These are phyloP conservation scores for Lemur catta DNA, from an alignment of 2,797 vertebrate species.

Conservation along the genomic window DNA sequence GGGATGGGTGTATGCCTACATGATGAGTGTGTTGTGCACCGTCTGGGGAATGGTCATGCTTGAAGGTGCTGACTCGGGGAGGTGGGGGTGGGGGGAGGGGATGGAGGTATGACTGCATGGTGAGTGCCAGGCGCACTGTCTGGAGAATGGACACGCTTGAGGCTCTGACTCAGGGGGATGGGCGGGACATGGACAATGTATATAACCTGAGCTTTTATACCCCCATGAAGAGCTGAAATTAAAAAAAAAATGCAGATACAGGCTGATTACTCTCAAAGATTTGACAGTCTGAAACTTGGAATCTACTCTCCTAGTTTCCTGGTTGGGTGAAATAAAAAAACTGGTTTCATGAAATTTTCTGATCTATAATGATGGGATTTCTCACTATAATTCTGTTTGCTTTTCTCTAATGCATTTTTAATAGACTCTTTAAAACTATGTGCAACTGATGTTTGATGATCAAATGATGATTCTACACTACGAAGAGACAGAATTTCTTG, in stretches of 20 bases:
- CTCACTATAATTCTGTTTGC: neutral
- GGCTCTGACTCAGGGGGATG: no score
- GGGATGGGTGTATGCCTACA: no score
- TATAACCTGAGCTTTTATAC: no score
- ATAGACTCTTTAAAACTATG: neutral
- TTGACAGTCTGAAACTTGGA: slow-evolving; percentile 12
- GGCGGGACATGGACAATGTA: no score
- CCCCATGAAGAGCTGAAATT: no score
- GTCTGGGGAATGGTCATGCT: no score
- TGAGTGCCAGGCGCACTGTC: no score
- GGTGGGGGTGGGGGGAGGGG: no score
- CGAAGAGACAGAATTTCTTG: neutral
- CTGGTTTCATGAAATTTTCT: neutral
- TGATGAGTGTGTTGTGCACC: no score
- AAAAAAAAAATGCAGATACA: neutral
- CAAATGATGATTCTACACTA: neutral
- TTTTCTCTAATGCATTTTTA: slow-evolving; percentile 33
- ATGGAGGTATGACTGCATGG: no score
- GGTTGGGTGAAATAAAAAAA: neutral
- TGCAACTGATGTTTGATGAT: neutral
- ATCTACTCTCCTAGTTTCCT: neutral
- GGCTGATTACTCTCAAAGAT: neutral
- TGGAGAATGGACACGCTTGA: no score
- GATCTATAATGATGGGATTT: neutral
- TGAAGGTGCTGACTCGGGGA: no score